Base-by-base conservation (phyloP, 2,888 invertebrate species). In the Eupithecia subfuscata region DNA sequence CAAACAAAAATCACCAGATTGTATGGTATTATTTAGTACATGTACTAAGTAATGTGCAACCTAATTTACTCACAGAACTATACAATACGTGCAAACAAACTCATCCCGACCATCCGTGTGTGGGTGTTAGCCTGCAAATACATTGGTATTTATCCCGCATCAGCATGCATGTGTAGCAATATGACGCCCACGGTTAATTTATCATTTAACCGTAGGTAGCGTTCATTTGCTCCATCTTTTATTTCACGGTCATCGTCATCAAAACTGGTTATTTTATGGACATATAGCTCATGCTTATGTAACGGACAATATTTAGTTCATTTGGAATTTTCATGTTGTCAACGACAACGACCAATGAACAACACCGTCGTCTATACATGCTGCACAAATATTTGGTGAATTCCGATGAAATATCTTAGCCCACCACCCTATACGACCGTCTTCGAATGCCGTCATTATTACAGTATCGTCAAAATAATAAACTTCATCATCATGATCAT, bases 91-190 rank as follows among this genome's bases (percentile, higher is more conserved):
- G 18, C 30, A 40, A 34, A 67, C 67, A 67, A 64, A 64, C 64
- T 64, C 64, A 34, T 64, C 64, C 67, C 12, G 18, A 14, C 6
- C n/a, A n/a, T 40, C 40, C n/a, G n/a, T 67, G 69, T 74, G 86
- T 87, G 87, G 86, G 89, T 81, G 89, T 86, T 88, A 82, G 34
- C 34, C 30, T n/a, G 80, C 80, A 83, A 86, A 87, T 90, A 87
- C 89, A 89, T 87, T 83, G 88, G 91, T 89, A 90, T 92, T 92
- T 92, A 91, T 91, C 90, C 91, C 90, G 90, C 90, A 92, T 92
- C 92, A 92, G 88, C 89, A 91, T 90, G 90, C 90, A 91, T 91
- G 90, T 90, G 90, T 89, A 89, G 88, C 90, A 92, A 67, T 72
- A 67, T 52, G 56, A 70, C 22, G 48, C 12, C 52, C 52, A 72